phyloP scores from a whole-genome alignment of 2,113 vertebrate species.

The Tragelaphus scriptus region DNA sequence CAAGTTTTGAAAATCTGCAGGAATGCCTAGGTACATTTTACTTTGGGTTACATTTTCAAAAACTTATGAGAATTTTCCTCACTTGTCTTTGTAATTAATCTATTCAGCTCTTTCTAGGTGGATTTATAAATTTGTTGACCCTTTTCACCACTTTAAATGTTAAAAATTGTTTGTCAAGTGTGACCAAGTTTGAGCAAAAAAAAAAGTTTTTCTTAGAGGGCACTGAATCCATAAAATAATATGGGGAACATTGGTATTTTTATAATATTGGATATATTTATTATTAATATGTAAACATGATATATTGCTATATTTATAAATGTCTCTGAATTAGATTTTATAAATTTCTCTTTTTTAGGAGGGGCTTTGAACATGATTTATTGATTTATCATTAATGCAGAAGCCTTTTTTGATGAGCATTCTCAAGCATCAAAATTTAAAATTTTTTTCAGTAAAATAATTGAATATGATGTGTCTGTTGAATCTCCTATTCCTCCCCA shows the following conservation, averaged over 20 bases:
- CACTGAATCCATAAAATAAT: neutral
- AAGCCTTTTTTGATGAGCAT: neutral
- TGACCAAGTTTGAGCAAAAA: neutral
- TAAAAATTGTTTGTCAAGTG: neutral
- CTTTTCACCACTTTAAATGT: neutral
- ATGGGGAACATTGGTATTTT: neutral
- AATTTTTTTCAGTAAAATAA: neutral
- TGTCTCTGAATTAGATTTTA: neutral
- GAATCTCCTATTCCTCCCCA: neutral
- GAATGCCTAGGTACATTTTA: neutral
- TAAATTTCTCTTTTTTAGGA: neutral
- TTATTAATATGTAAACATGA: neutral
- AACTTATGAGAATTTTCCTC: neutral
- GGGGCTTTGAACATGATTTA: neutral
- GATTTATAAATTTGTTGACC: neutral
- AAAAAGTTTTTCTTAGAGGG: neutral
- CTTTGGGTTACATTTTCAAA: neutral
- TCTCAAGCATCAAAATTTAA: neutral
- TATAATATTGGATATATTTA: neutral
- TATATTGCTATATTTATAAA: neutral
- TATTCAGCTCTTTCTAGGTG: neutral
- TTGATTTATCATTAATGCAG: neutral
- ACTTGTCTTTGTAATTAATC: neutral
- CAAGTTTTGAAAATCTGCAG: neutral
- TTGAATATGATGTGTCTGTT: neutral